Base-by-base conservation (phyloP, 2,888 invertebrate species). In the Heteropelma amictum region DNA sequence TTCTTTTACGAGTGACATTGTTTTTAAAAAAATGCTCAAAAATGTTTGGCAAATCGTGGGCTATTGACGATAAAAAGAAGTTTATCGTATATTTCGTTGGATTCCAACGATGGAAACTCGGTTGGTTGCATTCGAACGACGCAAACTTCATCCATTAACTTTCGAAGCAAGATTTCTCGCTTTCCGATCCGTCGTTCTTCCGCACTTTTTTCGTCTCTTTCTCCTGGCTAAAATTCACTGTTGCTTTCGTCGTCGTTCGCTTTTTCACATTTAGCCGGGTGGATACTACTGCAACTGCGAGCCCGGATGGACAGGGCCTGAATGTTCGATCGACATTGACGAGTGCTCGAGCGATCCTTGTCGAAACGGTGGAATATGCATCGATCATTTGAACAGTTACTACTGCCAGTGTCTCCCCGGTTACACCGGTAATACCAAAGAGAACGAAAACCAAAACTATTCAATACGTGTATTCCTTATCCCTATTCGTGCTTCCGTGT, bases 211-310 rank as follows among this genome's bases (percentile, higher is more conserved):
- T 1, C 8, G 2, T 12, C 23, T 23, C 23, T 21, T 26, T 14
- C 12, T 12, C 12, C 35, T n/a, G 35, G n/a, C 17, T 17, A 33
- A 53, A 67, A 35, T 35, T 76, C 61, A 70, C 49, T 33, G 51
- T 64, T 17, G 45, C 53, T 74, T 67, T 79, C 70, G 76, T 79
- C 23, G 54, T 75, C 61, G 38, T 35, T 6, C 14, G 38, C 30
- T 45, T 73, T 61, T 60, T 53, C 75, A 60, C 30, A 85, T 85
- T 58, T 87, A 91, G 91, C 86, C 87, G 77, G 90, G 90, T 77
- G 91, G 91, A 80, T 93, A 92, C 90, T 92, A 91, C 83, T 96
- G 95, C 91, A 92, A 92, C 82, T 95, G 95, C 86, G 91, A 92
- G 86, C 86, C 91, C 73, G 95, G 95, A 76, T 95, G 94, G 93